Evolutionary conservation across 2,797 vertebrate species (phyloP).

Genomic region (Pseudomugil tenellus): DNA sequence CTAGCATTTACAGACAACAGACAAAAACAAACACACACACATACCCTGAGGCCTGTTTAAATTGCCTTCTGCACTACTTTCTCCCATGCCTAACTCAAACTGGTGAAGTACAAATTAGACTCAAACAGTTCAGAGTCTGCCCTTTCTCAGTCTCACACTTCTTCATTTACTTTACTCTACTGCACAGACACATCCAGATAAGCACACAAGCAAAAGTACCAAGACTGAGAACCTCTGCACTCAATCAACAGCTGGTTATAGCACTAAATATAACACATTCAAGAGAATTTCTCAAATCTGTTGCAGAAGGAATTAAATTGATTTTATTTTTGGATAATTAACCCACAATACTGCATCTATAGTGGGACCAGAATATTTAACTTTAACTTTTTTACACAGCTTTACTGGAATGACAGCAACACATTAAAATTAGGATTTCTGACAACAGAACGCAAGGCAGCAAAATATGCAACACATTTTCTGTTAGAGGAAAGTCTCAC

Average conservation of each 20-base stretch:
- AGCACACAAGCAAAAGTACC: background rate
- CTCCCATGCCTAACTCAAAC: constrained; percentile 42
- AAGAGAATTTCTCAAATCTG: constrained; percentile 2
- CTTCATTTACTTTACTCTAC: constrained; percentile 7
- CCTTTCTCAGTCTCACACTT: constrained; percentile 17
- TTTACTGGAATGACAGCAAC: background rate
- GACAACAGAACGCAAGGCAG: constrained; percentile 3
- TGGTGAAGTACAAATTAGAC: constrained; percentile 47
- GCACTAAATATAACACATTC: background rate
- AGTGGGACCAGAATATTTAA: background rate
- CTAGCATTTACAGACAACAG: constrained; percentile 4
- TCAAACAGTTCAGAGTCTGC: constrained; percentile 33
- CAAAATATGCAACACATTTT: background rate
- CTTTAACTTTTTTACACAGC: background rate
- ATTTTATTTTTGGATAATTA: constrained; percentile 1
- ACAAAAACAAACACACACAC: constrained; percentile 3
- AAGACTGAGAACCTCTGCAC: background rate
- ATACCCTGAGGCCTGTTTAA: constrained; percentile 37
- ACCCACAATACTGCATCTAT: too few relatives aligned
- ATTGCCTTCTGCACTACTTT: constrained; percentile 38
- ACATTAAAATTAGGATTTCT: constrained; percentile 5
- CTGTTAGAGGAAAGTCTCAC: background rate
- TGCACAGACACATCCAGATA: background rate
- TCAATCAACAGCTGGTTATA: constrained; percentile 10
- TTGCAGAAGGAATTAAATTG: background rate